Conservation (phyloP, 1,140 invertebrate species). For the Trinorchestia longiramus region DNA sequence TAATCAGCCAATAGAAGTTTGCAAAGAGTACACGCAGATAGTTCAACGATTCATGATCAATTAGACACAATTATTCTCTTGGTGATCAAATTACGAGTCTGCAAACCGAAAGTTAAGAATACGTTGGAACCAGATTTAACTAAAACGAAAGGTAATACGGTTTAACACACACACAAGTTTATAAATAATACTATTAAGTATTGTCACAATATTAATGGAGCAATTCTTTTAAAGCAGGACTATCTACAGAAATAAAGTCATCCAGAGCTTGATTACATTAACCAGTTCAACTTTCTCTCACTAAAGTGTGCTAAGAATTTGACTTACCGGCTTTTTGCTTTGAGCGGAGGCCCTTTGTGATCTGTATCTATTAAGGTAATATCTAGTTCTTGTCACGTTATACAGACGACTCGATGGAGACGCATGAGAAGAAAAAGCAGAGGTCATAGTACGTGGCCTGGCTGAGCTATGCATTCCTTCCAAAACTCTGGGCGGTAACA, state of each 20-base stretch:
- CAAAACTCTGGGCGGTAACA: not conserved
- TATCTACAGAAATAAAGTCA: not conserved
- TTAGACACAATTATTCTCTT: no score
- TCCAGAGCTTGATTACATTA: not conserved
- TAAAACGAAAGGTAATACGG: no score
- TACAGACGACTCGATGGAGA: constrained; percentile 10
- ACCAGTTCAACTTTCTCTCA: not conserved
- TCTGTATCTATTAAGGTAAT: constrained; percentile 49
- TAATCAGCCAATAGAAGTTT: no score
- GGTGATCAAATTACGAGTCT: no score
- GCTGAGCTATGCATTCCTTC: not conserved
- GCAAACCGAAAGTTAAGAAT: no score
- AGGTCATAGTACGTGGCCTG: constrained; percentile 23
- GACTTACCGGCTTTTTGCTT: constrained; percentile 3
- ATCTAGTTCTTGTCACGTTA: constrained; percentile 46
- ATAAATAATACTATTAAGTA: not conserved
- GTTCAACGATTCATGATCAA: no score
- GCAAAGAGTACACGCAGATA: no score
- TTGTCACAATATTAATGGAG: not conserved
- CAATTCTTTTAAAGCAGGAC: not conserved
- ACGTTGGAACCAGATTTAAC: no score
- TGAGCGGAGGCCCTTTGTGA: constrained; percentile 8
- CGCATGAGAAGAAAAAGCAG: not conserved
- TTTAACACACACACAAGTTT: no score
- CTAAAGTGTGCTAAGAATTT: not conserved